These are phyloP conservation scores for Egretta garzetta DNA, from an alignment of 2,113 vertebrate species.

Conservation along the genomic window DNA sequence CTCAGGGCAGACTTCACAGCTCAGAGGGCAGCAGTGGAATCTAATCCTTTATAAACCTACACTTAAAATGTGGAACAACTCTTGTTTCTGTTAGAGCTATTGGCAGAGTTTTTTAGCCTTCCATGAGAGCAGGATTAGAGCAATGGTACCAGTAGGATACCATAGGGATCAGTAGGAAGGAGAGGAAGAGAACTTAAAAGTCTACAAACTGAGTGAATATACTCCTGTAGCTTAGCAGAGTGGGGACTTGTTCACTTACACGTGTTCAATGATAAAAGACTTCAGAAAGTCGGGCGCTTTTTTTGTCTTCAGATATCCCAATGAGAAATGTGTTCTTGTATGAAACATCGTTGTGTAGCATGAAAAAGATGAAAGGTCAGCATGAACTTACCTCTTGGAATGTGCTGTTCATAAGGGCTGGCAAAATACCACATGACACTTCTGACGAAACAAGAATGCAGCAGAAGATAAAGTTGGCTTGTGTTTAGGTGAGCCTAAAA, in stretches of 20 bases:
- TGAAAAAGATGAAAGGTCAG: not conserved
- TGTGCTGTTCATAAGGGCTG: not conserved
- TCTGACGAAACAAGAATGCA: not conserved
- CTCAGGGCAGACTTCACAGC: not conserved
- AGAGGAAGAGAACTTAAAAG: not conserved
- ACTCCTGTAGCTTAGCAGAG: not conserved
- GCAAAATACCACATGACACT: not conserved
- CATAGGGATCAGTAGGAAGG: not conserved
- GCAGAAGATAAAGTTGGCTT: conserved; percentile 15
- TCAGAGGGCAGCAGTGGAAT: conserved; percentile 17
- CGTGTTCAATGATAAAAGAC: not conserved
- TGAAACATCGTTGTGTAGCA: not conserved
- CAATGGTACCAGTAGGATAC: not conserved
- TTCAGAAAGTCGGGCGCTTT: not conserved
- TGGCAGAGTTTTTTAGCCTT: conserved; percentile 6
- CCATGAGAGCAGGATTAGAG: not conserved
- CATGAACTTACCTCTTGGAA: not conserved
- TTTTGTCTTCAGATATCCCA: not conserved
- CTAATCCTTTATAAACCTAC: conserved; percentile 29
- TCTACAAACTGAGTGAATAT: not conserved
- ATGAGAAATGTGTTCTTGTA: not conserved
- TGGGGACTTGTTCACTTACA: not conserved
- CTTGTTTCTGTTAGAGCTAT: conserved; percentile 28
- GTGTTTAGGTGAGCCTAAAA: conserved; percentile 1
- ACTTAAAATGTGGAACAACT: conserved; percentile 18